Base-by-base conservation (phyloP, 1,140 invertebrate genomes). In the Caenorhabditis latens region DNA sequence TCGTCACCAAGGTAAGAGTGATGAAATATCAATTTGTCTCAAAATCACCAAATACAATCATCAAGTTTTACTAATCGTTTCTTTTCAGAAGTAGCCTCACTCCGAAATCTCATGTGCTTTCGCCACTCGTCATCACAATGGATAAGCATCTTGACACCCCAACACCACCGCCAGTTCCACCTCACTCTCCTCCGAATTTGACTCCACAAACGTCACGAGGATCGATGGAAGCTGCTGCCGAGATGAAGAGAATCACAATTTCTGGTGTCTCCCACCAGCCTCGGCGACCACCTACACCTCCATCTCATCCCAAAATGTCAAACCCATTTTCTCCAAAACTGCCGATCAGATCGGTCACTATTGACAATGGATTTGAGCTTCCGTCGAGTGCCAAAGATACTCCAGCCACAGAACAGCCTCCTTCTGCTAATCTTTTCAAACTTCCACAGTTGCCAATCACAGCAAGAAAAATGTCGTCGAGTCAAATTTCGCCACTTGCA, bases 311-410 rank as follows among this genome's bases (percentile, higher is more conserved):
- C 2, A 48, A n/a, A 21, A 42, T 79, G 71, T 79, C 71, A n/a
- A 79, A 79, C 53, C 71, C 71, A 9, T 50, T 79, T n/a, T 79
- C 71, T 7, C 71, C 71, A 46, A 79, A 50, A 53, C 46, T 79
- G 11, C 71, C 71, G 5, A 50, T 79, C 53, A 46, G 71, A 50
- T 50, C 71, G 4, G 71, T 50, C 9, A 79, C 71, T 4, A 79
- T 79, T 24, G 71, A 79, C n/a, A 79, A 79, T 79, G 71, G 46
- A 79, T 79, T 50, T 11, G 71, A 79, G n/a, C n/a, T 79, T 11
- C 71, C 71, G 7, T 42, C 43, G 9, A 32, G 46, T 9, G 19
- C 46, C 14, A 21, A 11, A 9, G 9, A 21, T 5, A 9, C 43
- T 24, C 32, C 71, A 16, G 40, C 46, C 13, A 13, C 46, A 16